phyloP scores from a whole-genome alignment of 2,797 vertebrate species.

The Myotis pilosus region DNA sequence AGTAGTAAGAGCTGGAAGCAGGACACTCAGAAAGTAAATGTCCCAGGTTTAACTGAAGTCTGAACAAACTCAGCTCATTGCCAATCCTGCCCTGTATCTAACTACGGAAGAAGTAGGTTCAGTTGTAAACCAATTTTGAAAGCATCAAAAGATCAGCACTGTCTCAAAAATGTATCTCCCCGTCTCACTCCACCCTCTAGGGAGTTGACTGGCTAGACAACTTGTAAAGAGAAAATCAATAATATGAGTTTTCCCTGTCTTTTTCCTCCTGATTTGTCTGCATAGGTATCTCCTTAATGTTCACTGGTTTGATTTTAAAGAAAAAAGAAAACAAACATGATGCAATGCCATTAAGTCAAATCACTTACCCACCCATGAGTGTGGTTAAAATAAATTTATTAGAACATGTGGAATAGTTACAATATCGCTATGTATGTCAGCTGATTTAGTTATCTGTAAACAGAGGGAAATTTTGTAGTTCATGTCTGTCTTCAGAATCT shows the following conservation, averaged over 20 bases:
- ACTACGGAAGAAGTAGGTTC: neutral
- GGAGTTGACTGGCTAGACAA: neutral
- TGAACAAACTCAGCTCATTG: neutral
- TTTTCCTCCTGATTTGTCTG: neutral
- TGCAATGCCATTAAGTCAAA: neutral
- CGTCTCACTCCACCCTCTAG: neutral
- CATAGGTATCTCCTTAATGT: neutral
- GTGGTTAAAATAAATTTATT: neutral
- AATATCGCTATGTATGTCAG: neutral
- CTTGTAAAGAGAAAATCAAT: neutral
- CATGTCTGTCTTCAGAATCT: neutral
- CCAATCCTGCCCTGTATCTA: neutral
- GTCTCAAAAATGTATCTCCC: neutral
- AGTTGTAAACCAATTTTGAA: neutral
- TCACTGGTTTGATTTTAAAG: slow-evolving; percentile 26
- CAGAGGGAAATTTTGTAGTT: neutral
- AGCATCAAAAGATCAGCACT: neutral
- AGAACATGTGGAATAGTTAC: neutral
- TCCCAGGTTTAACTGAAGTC: neutral
- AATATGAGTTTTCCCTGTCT: neutral
- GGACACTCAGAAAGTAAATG: neutral
- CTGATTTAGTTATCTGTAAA: neutral
- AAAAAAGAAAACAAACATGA: neutral
- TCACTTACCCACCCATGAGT: neutral
- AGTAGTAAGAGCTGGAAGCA: neutral